Evolutionary conservation across 2,888 invertebrate species (phyloP).

Genomic region (Sacculina carcini): DNA sequence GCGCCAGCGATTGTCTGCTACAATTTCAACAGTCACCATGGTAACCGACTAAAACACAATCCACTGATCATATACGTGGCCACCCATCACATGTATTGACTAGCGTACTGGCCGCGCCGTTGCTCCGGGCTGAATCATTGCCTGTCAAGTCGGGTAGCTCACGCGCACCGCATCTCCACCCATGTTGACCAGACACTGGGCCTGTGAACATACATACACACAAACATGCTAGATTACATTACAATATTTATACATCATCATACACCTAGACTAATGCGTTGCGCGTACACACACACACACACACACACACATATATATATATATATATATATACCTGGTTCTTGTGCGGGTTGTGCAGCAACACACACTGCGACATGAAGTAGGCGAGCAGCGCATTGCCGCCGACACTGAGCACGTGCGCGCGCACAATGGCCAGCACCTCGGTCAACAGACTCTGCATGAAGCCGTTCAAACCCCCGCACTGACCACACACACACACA

Average conservation of each 20-base stretch:
- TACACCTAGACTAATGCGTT: no score
- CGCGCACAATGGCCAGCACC: slow-evolving; percentile 69
- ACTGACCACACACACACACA: slow-evolving; percentile 23
- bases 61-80: no score
- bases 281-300: no score
- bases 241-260: no score
- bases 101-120: neutral
- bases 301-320: no score
- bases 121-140: slow-evolving; percentile 5
- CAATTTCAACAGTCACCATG: neutral
- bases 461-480: slow-evolving; percentile 77
- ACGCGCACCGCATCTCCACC: slow-evolving; percentile 79
- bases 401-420: slow-evolving; percentile 73
- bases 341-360: slow-evolving; percentile 78
- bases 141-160: slow-evolving; percentile 26
- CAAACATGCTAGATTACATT: no score
- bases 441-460: slow-evolving; percentile 80
- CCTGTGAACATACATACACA: slow-evolving; percentile 32
- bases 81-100: neutral
- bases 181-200: slow-evolving; percentile 80
- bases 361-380: slow-evolving; percentile 67
- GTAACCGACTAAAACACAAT: no score
- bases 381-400: slow-evolving; percentile 88
- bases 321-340: slow-evolving; percentile 78
- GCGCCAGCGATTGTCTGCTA: neutral